Base-by-base conservation (phyloP, 2,113 vertebrate species). In the Plestiodon gilberti region DNA sequence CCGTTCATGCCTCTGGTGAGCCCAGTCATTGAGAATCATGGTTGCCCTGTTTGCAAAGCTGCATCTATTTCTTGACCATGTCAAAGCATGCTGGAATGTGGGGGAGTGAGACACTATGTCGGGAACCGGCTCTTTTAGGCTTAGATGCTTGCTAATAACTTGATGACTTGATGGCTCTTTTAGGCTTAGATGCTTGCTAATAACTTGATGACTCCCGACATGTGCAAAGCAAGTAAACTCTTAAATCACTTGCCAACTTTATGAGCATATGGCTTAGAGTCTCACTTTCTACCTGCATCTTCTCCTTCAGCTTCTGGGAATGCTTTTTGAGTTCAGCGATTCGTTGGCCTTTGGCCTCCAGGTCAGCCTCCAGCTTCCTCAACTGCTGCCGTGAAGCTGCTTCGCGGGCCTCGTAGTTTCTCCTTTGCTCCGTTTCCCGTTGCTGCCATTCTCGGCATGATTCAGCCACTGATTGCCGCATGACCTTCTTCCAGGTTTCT, bases 271-370 rank as follows among this genome's bases (percentile, higher is more conserved):
- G 30, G 1, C 87, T 40, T 55, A 25, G 1, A 15, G 10, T 70
- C 9, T 88, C 65, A 33, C 35, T 79, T 8, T 30, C 1, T 97
- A 99, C 99, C 98, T 99, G 98, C 80, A 98, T 96, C 89, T 94
- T 95, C 57, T 98, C 99, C 90, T 98, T 98, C 85, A 98, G 95
- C 88, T 98, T 98, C 88, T 97, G 96, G 4, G 97, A 97, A 79
- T 97, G 97, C 71, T 97, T 98, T 94, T 96, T 98, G 92, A 94
- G 96, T 90, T 99, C 98, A 6, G 95, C 96, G 87, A 98, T 95
- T 89, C 96, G 97, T 92, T 97, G 97, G 83, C 96, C 96, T 92
- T 97, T 96, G 79, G 95, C 94, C 75, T 99, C 97, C 85, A 98
- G 90, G 78, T 99, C 98, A 0, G 95, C 96, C 70, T 99, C 98